Evolutionary conservation across 30 jellyfish, hydroid and myxozoan genomes (phyloP).

Genomic region (Phacellophora camtschatica): DNA sequence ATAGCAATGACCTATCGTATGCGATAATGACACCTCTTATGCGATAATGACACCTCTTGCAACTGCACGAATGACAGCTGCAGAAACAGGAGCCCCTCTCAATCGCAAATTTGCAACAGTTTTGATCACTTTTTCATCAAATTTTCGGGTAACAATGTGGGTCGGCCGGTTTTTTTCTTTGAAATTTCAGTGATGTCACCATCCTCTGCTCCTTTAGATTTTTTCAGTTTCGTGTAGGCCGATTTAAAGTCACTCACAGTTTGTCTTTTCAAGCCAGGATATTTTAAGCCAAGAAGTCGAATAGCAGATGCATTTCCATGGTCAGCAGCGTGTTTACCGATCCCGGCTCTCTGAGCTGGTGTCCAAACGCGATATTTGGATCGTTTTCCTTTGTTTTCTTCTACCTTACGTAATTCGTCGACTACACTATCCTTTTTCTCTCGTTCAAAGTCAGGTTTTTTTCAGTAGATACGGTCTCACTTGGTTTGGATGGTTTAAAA

Average conservation of each 20-base stretch:
- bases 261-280: slow-evolving; percentile 40
- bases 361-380: slow-evolving; percentile 44
- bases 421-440: slow-evolving; percentile 50
- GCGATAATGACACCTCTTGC: slow-evolving; percentile 38
- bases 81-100: slow-evolving; percentile 66
- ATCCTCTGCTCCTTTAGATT: slow-evolving; percentile 23
- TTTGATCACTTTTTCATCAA: slow-evolving; percentile 31
- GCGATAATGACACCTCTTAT: slow-evolving; percentile 43
- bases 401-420: slow-evolving; percentile 45
- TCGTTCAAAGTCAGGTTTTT: slow-evolving; percentile 22
- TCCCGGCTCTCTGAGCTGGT: slow-evolving; percentile 73
- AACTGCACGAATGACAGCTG: slow-evolving; percentile 46
- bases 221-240: slow-evolving; percentile 25
- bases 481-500: slow-evolving; percentile 44
- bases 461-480: slow-evolving; percentile 40
- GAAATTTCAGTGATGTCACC: slow-evolving; percentile 17
- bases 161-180: slow-evolving; percentile 35
- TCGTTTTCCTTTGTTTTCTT: slow-evolving; percentile 35
- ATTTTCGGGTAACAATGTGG: slow-evolving; percentile 29
- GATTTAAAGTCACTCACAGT: slow-evolving; percentile 29
- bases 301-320: slow-evolving; percentile 37
- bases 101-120: slow-evolving; percentile 34
- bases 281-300: neutral
- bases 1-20: slow-evolving; percentile 30
- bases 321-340: slow-evolving; percentile 34